Conservation (phyloP, 2,888 invertebrate genomes). For the Cremastobaeus sp. region DNA sequence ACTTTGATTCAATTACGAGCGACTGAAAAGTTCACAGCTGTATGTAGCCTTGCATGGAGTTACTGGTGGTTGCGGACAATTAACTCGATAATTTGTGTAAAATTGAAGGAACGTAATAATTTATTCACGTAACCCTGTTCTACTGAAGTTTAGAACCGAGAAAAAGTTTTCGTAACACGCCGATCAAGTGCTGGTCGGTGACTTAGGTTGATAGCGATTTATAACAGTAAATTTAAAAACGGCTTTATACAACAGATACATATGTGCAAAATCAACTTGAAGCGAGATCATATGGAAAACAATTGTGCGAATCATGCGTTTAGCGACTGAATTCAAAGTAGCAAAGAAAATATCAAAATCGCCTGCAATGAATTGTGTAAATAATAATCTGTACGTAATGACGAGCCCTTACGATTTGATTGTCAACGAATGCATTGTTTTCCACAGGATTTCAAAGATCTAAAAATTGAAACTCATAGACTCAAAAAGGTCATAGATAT, state of each 20-base stretch:
- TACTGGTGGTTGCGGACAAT: constrained; percentile 27
- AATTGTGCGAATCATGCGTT: constrained; percentile 1
- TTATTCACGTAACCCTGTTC: constrained; percentile 21
- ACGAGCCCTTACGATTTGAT: no score
- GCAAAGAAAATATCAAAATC: constrained; percentile 37
- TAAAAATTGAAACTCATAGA: constrained; percentile 48
- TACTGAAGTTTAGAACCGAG: constrained; percentile 5
- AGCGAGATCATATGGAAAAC: constrained; percentile 27
- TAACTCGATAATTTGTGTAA: constrained; percentile 29
- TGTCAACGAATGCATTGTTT: constrained; percentile 24
- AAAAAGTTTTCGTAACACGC: constrained; percentile 26
- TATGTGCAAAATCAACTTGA: constrained; percentile 42
- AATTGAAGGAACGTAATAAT: constrained; percentile 1
- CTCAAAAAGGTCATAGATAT: constrained; percentile 36
- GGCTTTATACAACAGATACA: constrained; percentile 53
- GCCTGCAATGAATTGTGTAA: constrained; percentile 20
- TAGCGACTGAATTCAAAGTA: constrained; percentile 26
- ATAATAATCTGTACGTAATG: constrained; percentile 21
- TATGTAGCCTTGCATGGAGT: constrained; percentile 49
- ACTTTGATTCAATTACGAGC: constrained; percentile 14
- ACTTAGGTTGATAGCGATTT: constrained; percentile 52
- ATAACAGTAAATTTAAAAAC: constrained; percentile 41
- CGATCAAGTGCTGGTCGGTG: constrained; percentile 45
- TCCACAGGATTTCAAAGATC: constrained; percentile 29
- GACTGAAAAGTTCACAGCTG: constrained; percentile 37